Percentiles rank a stretch among this genome's conserved stretches.
Conservation (phyloP, 1,140 invertebrate species). For the Bombus haemorrhoidalis region DNA sequence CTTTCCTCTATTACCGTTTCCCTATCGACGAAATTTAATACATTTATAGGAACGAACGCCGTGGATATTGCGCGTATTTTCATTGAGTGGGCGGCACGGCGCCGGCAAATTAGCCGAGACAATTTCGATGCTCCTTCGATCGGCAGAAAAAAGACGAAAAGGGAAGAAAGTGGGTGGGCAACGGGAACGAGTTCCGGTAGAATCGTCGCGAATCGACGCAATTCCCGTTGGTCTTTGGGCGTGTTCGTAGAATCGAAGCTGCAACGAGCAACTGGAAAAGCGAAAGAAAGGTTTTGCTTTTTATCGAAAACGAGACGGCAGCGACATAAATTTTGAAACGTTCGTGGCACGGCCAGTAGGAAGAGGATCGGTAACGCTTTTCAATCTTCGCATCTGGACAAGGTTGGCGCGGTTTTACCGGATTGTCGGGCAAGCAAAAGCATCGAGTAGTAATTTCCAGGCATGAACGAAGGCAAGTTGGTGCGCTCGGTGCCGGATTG, state of each 20-base stretch:
- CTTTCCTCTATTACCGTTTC: conserved; percentile 9
- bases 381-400: neutral
- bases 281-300: neutral
- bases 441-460: conserved; percentile 63
- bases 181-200: no score
- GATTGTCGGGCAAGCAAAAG: conserved; percentile 55
- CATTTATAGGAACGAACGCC: conserved; percentile 7
- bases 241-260: no score
- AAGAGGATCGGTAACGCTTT: neutral
- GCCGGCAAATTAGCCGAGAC: neutral
- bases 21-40: conserved; percentile 27
- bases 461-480: conserved; percentile 41
- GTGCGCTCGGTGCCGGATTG: conserved; percentile 1
- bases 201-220: no score
- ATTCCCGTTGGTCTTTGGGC: no score
- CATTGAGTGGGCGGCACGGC: neutral
- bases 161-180: no score
- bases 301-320: neutral
- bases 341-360: neutral
- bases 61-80: conserved; percentile 5
- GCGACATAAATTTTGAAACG: neutral
- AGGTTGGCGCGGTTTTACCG: conserved; percentile 39
- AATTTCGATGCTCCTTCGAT: conserved; percentile 13
- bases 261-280: no score
- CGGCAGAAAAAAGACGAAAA: neutral